Conservation (phyloP, 1,140 invertebrate genomes). For the Agrypnia vestita region DNA sequence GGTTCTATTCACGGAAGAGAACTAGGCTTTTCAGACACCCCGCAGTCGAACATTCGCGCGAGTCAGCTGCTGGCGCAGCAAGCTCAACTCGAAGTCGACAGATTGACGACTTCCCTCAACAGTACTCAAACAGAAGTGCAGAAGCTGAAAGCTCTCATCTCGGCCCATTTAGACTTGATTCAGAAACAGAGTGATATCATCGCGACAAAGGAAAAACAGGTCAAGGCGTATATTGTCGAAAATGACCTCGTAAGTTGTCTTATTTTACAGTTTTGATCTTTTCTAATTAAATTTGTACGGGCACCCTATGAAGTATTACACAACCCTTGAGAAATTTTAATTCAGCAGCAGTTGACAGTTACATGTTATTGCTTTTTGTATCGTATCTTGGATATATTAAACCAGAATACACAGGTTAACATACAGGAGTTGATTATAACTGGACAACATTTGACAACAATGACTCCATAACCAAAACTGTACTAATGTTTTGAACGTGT, state of each 20-base stretch:
- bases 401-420: too few species aligned
- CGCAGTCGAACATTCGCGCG: neutral
- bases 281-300: too few species aligned
- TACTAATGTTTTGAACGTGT: too few species aligned
- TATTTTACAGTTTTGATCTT: too few species aligned
- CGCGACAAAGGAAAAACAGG: slow-evolving; percentile 6
- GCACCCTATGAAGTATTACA: too few species aligned
- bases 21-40: neutral
- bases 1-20: neutral
- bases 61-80: slow-evolving; percentile 5
- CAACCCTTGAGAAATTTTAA: too few species aligned
- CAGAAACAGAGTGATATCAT: slow-evolving; percentile 47
- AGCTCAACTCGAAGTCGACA: slow-evolving; percentile 1
- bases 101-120: neutral
- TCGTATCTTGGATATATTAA: too few species aligned
- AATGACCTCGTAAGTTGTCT: slow-evolving; percentile 21
- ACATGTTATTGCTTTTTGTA: too few species aligned
- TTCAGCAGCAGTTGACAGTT: too few species aligned
- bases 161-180: slow-evolving; percentile 38
- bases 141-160: slow-evolving; percentile 29
- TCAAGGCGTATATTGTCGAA: slow-evolving; percentile 15
- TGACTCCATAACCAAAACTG: too few species aligned
- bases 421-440: too few species aligned
- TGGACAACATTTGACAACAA: too few species aligned
- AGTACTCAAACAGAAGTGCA: slow-evolving; percentile 2